These are phyloP conservation scores for Leptinotarsa texana DNA, from an alignment of 1,140 invertebrate species.

Conservation along the genomic window DNA sequence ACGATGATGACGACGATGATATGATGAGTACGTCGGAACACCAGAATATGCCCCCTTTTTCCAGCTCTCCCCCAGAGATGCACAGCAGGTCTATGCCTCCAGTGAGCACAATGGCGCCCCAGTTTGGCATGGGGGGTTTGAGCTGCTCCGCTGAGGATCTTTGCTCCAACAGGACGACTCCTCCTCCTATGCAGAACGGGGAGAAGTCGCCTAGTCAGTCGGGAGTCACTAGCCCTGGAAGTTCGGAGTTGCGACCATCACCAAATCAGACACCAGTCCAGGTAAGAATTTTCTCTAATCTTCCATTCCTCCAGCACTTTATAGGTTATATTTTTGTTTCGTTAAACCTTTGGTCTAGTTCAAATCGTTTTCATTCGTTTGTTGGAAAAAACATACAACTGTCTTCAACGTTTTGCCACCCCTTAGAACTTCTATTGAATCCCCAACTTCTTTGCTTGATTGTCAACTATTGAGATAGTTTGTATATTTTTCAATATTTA, in stretches of 20 bases:
- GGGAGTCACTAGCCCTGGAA: constrained; percentile 53
- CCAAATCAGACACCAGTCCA: constrained; percentile 53
- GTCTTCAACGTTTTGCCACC: no score
- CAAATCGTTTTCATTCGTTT: no score
- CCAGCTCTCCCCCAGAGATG: constrained; percentile 70
- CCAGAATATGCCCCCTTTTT: constrained; percentile 61
- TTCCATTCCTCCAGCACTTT: no score
- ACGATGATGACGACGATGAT: constrained; percentile 65
- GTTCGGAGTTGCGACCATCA: constrained; percentile 50
- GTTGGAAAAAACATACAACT: no score
- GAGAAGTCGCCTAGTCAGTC: constrained; percentile 59
- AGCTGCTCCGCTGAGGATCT: constrained; percentile 57
- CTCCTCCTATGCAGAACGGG: constrained; percentile 58
- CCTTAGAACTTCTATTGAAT: no score
- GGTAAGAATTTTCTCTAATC: constrained; percentile 33
- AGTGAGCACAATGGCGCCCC: constrained; percentile 66
- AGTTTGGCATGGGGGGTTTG: constrained; percentile 60
- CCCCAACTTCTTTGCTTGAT: no score
- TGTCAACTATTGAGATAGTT: no score
- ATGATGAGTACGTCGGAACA: constrained; percentile 48
- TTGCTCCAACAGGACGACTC: constrained; percentile 53
- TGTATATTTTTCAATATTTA: no score
- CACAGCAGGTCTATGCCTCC: constrained; percentile 66
- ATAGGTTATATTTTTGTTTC: no score
- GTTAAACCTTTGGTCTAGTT: no score